Base-by-base conservation (phyloP, 2,888 invertebrate genomes). In the Microctonus hyperodae region DNA sequence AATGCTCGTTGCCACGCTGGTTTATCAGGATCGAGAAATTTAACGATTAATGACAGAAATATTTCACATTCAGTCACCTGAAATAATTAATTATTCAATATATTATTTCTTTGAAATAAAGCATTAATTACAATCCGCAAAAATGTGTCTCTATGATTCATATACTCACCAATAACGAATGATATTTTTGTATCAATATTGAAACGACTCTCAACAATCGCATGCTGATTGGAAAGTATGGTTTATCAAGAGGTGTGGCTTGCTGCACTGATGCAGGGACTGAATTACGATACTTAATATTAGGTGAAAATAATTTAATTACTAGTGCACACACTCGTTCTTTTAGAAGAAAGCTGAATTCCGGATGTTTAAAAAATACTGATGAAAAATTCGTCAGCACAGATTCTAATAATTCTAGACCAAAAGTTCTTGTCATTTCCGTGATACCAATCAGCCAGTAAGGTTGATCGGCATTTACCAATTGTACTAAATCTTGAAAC, bases 41-140 rank as follows among this genome's bases (percentile, higher is more conserved):
- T 98, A 40, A 98, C 95, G 62, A 99, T 93, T 60, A 98, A 86
- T 0, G 98, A 97, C 51, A 99, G 87, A 85, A 99, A 98, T 81
- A 99, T 98, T 86, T 99, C 99, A 85, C 98, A 98, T 85, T 99
- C 98, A 0, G 98, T 98, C 33, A 95, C 91, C 95, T 94, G 81
- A 10, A 81, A 79, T 74, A n/a, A n/a, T n/a, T n/a, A n/a, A n/a
- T n/a, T n/a, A n/a, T n/a, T n/a, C n/a, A n/a, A n/a, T n/a, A n/a
- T n/a, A n/a, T n/a, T n/a, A n/a, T n/a, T n/a, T n/a, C n/a, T n/a
- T n/a, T n/a, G n/a, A n/a, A n/a, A n/a, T n/a, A n/a, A n/a, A n/a
- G n/a, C n/a, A n/a, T n/a, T n/a, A n/a, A n/a, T n/a, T n/a, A n/a
- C n/a, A n/a, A n/a, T n/a, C n/a, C n/a, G n/a, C n/a, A n/a, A n/a